Evolutionary conservation across 2,888 invertebrate species (phyloP), one percentile per base, ranked within the genome.

Genomic region (Napeogenes inachia): DNA sequence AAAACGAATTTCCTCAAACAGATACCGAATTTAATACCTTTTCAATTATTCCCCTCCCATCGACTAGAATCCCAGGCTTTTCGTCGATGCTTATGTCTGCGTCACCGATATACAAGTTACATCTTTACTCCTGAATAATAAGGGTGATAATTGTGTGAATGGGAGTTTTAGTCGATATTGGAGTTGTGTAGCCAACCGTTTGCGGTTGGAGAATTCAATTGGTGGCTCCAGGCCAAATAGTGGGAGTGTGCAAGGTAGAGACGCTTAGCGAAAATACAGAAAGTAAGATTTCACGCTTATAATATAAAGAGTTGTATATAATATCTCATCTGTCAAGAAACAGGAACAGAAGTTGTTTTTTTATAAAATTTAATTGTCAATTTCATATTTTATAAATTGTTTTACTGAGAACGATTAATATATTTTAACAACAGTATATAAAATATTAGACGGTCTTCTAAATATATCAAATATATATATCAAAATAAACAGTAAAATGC

Each of bases 191-290:
- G 55, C 33, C 45, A 38, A 38, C 45, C 21, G 54, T 46, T 61
- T 65, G 69, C 58, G 70, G 69, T 70, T 62, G 58, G 63, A 57
- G 63, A 62, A 66, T 68, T 68, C 68, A 68, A 67, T 69, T 70
- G 63, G 56, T 56, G 45, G 58, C 59, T 46, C 54, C 55, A 55
- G 35, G 59, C 59, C 45, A 54, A 54, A 45, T 53, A 45, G 35
- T 54, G 56, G 13, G n/a, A 46, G 30, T 6, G 30, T 57, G 53
- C 60, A 60, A 55, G 55, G 42, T 45, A 50, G 45, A 45, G 57
- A 33, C 50, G 30, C 10, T 57, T 13, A 56, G 60, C 60, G 60
- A 12, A 30, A 30, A 50, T 30, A 30, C 21, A 30, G 8, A 50
- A 2, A 13, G 47, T 35, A 47, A 13, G 30, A 8, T 12, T 50